A percentile compares a stretch with the other conserved stretches of the same genome.
Conservation (phyloP, 2,113 vertebrate genomes). For the Peromyscus polionotus region DNA sequence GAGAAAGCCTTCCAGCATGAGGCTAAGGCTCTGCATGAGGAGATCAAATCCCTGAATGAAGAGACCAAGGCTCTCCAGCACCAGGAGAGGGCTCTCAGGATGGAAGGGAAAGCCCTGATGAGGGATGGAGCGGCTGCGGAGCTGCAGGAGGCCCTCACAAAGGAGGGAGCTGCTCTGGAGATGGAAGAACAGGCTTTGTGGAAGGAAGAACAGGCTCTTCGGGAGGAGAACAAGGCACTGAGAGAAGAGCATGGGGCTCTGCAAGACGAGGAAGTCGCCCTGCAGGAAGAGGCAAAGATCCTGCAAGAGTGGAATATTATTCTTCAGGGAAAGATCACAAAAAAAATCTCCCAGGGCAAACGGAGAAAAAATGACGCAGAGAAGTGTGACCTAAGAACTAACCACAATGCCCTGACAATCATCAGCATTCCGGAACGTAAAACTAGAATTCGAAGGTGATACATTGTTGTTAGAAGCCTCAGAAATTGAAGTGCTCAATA, state of each 20-base stretch:
- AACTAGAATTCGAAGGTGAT: background rate
- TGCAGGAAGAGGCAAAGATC: constrained; percentile 8
- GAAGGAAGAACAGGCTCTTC: constrained; percentile 66
- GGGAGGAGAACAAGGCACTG: constrained; percentile 60
- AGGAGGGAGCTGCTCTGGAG: background rate
- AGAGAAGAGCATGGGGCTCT: constrained; percentile 49
- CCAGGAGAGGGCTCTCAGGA: background rate
- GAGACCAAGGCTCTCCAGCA: constrained; percentile 74
- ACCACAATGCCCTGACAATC: background rate
- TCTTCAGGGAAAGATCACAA: background rate
- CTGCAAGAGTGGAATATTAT: constrained; percentile 24
- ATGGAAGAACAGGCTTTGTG: constrained; percentile 47
- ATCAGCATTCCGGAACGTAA: background rate
- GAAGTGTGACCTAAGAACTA: background rate
- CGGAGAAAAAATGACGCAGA: background rate
- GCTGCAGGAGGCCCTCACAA: background rate
- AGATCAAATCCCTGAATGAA: constrained; percentile 58
- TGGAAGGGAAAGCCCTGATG: constrained; percentile 41
- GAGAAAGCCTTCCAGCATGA: constrained; percentile 69
- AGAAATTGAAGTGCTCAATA: background rate
- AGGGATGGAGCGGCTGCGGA: background rate
- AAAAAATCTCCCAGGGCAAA: background rate
- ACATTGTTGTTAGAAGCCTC: background rate
- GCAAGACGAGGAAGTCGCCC: constrained; percentile 42
- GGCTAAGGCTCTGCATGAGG: constrained; percentile 58